Evolutionary conservation across 2,113 vertebrate genomes (phyloP).

Genomic region (Scomber colias): DNA sequence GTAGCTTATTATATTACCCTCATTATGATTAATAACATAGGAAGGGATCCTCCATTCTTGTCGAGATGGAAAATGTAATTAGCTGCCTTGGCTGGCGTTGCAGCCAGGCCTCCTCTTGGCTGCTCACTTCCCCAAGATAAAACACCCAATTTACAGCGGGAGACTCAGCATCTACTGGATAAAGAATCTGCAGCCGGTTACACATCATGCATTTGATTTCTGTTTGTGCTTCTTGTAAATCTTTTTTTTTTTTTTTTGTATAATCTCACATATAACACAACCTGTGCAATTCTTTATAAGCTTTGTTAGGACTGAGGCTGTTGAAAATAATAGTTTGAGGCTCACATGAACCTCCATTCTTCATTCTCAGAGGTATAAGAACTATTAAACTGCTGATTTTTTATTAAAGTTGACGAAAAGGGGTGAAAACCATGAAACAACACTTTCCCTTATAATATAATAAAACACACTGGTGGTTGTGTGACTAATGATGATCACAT

Average conservation of each 20-base stretch:
- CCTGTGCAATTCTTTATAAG: background rate
- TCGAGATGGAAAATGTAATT: constrained; percentile 85
- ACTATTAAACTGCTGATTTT: background rate
- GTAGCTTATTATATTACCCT: constrained; percentile 83
- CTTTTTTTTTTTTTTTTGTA: background rate
- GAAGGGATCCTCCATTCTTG: constrained; percentile 82
- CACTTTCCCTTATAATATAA: background rate
- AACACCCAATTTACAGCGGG: constrained; percentile 63
- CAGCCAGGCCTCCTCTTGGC: constrained; percentile 71
- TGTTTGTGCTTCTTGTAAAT: too few relatives aligned
- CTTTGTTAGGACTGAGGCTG: background rate
- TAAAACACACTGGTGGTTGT: background rate
- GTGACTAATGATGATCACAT: background rate
- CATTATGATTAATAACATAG: constrained; percentile 87
- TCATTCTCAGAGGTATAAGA: background rate
- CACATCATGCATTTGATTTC: constrained; percentile 8
- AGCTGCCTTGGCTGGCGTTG: constrained; percentile 75
- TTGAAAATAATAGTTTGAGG: background rate
- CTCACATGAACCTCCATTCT: background rate
- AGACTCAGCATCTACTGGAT: constrained; percentile 24
- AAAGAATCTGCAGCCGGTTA: constrained; percentile 34
- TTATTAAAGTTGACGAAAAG: background rate
- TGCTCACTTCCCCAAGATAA: constrained; percentile 65
- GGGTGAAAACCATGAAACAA: background rate
- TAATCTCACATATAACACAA: background rate